A percentile compares a stretch with the other conserved stretches of the same genome.
Evolutionary conservation across 2,888 invertebrate genomes (phyloP).

Genomic region (Uropetala carovei): DNA sequence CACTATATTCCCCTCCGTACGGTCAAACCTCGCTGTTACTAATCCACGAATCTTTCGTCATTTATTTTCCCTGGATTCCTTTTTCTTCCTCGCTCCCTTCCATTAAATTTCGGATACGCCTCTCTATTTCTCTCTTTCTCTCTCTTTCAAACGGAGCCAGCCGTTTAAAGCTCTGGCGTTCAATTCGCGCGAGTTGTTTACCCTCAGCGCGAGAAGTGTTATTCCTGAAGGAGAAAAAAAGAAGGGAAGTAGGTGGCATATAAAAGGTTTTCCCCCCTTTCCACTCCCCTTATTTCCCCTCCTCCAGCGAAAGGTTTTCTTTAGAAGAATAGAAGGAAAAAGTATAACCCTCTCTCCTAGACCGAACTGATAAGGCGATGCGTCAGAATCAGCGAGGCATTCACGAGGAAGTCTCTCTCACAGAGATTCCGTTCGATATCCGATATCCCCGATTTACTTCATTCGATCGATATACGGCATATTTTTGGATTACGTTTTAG

Average conservation of each 20-base stretch:
- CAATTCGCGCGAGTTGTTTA: constrained; percentile 43
- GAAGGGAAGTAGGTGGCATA: background rate
- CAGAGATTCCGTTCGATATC: constrained; percentile 49
- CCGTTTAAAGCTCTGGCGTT: background rate
- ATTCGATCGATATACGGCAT: constrained; percentile 51
- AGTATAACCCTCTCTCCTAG: background rate
- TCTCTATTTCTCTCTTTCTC: too few species aligned
- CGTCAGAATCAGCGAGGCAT: constrained; percentile 60
- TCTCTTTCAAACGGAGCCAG: background rate
- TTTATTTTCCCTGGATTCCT: background rate
- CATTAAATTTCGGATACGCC: constrained; percentile 41
- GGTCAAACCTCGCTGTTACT: background rate
- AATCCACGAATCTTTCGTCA: background rate
- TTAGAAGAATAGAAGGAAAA: background rate
- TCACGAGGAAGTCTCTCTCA: constrained; percentile 15
- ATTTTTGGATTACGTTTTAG: constrained; percentile 53
- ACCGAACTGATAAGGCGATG: constrained; percentile 58
- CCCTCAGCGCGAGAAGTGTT: constrained; percentile 37
- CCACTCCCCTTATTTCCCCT: too few species aligned
- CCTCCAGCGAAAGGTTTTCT: background rate
- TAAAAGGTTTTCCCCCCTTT: too few species aligned
- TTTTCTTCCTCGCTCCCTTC: background rate
- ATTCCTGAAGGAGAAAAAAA: constrained; percentile 11
- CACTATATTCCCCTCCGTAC: background rate
- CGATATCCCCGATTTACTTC: constrained; percentile 60